Evolutionary conservation across 2,113 vertebrate genomes (phyloP).

Genomic region (Erpornis zantholeuca): DNA sequence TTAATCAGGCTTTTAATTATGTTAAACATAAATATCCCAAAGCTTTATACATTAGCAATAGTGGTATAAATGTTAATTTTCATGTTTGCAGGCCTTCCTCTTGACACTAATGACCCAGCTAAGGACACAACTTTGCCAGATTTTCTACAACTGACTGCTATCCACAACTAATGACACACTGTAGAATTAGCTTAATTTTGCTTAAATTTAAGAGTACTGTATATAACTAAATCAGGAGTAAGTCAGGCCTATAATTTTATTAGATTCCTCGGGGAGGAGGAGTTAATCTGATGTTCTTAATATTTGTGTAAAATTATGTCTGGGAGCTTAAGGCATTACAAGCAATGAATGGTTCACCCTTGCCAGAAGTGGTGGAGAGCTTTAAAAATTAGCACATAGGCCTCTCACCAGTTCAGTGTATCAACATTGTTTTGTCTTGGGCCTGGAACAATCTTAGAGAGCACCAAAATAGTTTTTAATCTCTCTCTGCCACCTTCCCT

Average conservation of each 20-base stretch:
- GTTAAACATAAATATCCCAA: background rate
- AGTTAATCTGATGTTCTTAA: background rate
- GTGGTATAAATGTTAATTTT: background rate
- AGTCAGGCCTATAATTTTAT: background rate
- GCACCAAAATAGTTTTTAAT: background rate
- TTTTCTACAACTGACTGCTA: background rate
- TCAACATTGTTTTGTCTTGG: constrained; percentile 13
- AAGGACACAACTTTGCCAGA: background rate
- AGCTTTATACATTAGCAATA: background rate
- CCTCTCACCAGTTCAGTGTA: background rate
- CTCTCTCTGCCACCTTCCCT: background rate
- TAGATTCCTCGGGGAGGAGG: background rate
- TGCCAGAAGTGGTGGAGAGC: background rate
- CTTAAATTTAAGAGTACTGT: background rate
- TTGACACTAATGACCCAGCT: background rate
- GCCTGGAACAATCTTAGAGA: background rate
- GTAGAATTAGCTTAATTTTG: background rate
- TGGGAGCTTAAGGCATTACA: background rate
- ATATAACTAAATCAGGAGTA: background rate
- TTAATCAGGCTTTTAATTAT: constrained; percentile 9
- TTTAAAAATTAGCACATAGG: background rate
- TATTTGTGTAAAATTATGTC: background rate
- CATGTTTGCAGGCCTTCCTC: background rate
- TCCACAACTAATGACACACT: background rate
- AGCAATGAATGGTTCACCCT: background rate